Evolutionary conservation across 1,140 invertebrate species (phyloP).

Genomic region (Calephelis nemesis): DNA sequence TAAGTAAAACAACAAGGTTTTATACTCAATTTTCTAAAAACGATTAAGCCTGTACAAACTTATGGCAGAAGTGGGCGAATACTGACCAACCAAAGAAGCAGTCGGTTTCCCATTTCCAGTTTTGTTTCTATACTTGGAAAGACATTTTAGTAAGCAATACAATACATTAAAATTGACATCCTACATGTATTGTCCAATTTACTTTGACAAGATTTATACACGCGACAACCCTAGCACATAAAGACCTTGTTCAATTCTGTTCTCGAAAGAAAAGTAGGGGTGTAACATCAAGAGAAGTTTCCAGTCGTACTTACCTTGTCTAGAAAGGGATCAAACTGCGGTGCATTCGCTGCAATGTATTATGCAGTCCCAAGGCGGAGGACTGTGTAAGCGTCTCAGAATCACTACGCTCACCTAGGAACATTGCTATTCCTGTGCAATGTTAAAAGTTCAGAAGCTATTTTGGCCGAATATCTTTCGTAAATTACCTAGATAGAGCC

Average conservation of each 20-base stretch:
- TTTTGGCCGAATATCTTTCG: constrained; percentile 50
- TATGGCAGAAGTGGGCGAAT: too few species aligned
- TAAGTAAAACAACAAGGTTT: too few species aligned
- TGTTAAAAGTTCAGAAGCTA: constrained; percentile 54
- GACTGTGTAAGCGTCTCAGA: constrained; percentile 65
- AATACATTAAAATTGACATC: too few species aligned
- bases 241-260: constrained; percentile 68
- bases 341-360: constrained; percentile 75
- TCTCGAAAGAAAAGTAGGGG: constrained; percentile 65
- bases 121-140: too few species aligned
- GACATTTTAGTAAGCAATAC: too few species aligned
- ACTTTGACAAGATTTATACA: too few species aligned
- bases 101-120: too few species aligned
- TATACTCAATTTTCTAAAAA: too few species aligned
- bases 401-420: constrained; percentile 56
- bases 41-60: too few species aligned
- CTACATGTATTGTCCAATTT: too few species aligned
- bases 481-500: constrained; percentile 38
- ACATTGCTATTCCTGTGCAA: constrained; percentile 57
- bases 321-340: constrained; percentile 75
- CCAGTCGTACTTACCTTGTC: constrained; percentile 74
- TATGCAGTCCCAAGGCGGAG: constrained; percentile 66
- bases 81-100: too few species aligned
- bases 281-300: constrained; percentile 72
- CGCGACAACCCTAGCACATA: constrained; percentile 31